Evolutionary conservation across 1,140 invertebrate genomes (phyloP).

Genomic region (Caerostris darwini): DNA sequence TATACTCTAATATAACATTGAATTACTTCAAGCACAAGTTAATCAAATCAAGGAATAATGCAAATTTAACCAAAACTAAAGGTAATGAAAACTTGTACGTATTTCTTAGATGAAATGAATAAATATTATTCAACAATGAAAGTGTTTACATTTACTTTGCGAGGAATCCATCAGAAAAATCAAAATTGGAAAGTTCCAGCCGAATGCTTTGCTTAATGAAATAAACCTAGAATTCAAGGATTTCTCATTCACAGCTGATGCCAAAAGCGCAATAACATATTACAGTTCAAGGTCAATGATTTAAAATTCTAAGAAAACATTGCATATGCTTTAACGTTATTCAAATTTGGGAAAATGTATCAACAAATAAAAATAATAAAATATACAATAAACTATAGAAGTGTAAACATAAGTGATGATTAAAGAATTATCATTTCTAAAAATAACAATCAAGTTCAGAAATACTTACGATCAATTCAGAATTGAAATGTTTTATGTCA

Average conservation of each 20-base stretch:
- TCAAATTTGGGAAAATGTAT: background rate
- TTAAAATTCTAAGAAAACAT: background rate
- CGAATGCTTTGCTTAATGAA: background rate
- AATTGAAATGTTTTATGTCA: background rate
- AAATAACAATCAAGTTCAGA: background rate
- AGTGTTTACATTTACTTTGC: background rate
- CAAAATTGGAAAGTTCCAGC: background rate
- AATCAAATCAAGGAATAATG: no score
- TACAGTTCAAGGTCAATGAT: conserved; percentile 26
- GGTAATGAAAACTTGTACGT: no score
- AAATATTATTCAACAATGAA: background rate
- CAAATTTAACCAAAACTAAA: no score
- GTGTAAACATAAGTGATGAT: background rate
- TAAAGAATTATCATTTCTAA: background rate
- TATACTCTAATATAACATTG: no score
- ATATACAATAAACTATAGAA: background rate
- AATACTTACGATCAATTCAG: background rate
- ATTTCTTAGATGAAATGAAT: no score
- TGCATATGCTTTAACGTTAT: background rate
- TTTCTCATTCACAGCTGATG: background rate
- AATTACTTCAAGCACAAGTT: no score
- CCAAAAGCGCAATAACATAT: background rate
- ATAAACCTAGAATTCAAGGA: conserved; percentile 23
- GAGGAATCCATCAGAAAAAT: background rate
- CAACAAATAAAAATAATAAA: background rate